Base-by-base conservation (phyloP, 1,140 invertebrate genomes). In the Eurytemora carolleeae region DNA sequence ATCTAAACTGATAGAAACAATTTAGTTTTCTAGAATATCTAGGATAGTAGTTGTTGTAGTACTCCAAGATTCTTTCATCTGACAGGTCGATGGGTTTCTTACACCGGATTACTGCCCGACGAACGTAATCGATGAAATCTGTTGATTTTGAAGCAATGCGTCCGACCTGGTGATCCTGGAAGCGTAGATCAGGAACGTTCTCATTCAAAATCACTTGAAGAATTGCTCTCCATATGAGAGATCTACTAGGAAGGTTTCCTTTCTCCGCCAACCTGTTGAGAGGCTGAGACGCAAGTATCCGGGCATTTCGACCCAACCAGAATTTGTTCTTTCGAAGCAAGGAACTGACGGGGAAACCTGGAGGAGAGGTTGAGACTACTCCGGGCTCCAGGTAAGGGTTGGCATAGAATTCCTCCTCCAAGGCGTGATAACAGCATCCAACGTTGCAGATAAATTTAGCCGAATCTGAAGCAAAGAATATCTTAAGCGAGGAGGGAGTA, bases 211-310 rank as follows among this genome's bases (percentile, higher is more conserved):
- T 7, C 7, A 44, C 31, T n/a, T 44, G 31, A 7, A 44, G n/a
- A 44, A 44, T 44, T 44, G 31, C 31, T n/a, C 31, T 7, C 31
- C 31, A 44, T 12, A 44, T 44, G 7, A 44, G n/a, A 44, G 31
- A 44, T 12, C n/a, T 7, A n/a, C 31, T 44, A n/a, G 31, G 31
- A 64, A 79, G 69, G 65, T 81, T 72, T 63, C 74, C 75, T 53
- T 75, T 70, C 52, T 72, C 64, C n/a, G 75, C 70, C 20, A 81
- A 78, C 64, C 85, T 75, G 58, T 84, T 79, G 2, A 84, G 69
- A 0, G 84, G 81, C 68, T 90, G 86, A 12, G 84, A 79, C 2
- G 85, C 83, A 31, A 90, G 70, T 84, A 89, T 90, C 64, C 85
- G 76, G 3, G 84, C 82, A 71, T 86, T 87, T 63, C 83, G 77